Percentiles rank a stretch among this genome's conserved stretches.
phyloP scores from a whole-genome alignment of 2,113 vertebrate species.

The Heliornis fulica region DNA sequence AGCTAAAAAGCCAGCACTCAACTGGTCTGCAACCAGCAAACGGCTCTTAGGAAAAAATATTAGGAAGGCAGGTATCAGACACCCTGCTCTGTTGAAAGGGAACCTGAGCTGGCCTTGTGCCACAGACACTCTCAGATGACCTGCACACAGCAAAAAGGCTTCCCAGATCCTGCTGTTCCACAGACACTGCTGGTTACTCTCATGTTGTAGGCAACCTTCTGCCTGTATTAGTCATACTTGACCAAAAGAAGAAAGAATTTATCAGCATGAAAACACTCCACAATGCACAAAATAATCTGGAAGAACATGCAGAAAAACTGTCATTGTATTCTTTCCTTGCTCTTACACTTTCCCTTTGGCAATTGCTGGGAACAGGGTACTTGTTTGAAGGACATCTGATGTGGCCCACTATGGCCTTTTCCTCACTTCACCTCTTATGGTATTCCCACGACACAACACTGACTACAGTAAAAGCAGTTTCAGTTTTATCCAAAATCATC shows the following conservation, averaged over 20 bases:
- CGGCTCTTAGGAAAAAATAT: background rate
- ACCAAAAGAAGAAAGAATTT: background rate
- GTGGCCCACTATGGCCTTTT: background rate
- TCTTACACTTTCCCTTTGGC: background rate
- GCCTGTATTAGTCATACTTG: background rate
- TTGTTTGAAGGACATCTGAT: background rate
- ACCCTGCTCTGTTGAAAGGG: background rate
- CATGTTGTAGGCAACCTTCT: background rate
- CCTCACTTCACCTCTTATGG: background rate
- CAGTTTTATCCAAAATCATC: background rate
- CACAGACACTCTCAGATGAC: rapidly evolving
- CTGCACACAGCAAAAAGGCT: background rate
- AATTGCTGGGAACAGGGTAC: background rate
- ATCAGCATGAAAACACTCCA: background rate
- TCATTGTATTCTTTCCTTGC: background rate
- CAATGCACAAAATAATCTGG: background rate
- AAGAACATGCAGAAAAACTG: background rate
- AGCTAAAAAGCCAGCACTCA: background rate
- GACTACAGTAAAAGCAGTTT: background rate
- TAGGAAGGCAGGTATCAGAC: background rate
- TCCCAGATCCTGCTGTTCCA: background rate
- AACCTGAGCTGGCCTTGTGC: background rate
- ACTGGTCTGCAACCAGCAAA: background rate
- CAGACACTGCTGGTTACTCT: background rate
- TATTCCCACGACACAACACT: background rate